These are phyloP conservation scores for Troides aeacus DNA, from an alignment of 2,888 invertebrate species.

Conservation along the genomic window DNA sequence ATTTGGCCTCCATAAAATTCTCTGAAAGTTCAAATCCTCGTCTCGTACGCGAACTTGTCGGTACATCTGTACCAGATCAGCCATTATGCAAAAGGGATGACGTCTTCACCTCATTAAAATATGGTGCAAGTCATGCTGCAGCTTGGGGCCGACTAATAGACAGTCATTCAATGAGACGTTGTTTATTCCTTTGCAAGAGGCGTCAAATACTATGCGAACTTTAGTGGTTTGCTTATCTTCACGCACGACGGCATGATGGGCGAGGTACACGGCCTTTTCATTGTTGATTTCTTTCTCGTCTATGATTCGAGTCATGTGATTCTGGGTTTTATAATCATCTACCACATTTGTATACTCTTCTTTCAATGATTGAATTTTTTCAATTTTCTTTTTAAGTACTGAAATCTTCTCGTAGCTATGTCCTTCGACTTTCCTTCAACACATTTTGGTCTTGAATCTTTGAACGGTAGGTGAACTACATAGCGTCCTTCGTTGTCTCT, in stretches of 20 bases:
- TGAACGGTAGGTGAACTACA: conserved; percentile 20
- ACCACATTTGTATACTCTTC: conserved; percentile 9
- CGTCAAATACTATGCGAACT: conserved; percentile 32
- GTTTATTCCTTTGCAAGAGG: conserved; percentile 29
- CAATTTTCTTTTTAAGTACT: conserved; percentile 32
- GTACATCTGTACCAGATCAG: conserved; percentile 34
- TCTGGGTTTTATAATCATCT: not conserved
- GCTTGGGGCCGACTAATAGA: conserved; percentile 30
- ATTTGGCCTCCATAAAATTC: conserved; percentile 33
- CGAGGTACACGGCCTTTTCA: conserved; percentile 19
- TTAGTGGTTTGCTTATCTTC: conserved; percentile 29
- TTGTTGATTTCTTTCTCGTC: not conserved
- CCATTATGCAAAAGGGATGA: conserved; percentile 29
- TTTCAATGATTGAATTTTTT: conserved; percentile 13
- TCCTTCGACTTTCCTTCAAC: conserved; percentile 27
- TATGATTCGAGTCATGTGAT: conserved; percentile 4
- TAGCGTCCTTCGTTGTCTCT: conserved; percentile 27
- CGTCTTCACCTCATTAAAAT: conserved; percentile 29
- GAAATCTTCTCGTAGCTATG: conserved; percentile 32
- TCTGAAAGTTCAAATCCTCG: conserved; percentile 30
- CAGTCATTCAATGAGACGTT: conserved; percentile 32
- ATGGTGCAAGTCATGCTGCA: conserved; percentile 33
- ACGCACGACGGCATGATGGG: conserved; percentile 30
- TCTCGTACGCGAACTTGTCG: conserved; percentile 26
- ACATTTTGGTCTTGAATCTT: conserved; percentile 24